These are phyloP conservation scores for Steromphala cineraria DNA, from an alignment of 2,888 invertebrate species.

Conservation along the genomic window DNA sequence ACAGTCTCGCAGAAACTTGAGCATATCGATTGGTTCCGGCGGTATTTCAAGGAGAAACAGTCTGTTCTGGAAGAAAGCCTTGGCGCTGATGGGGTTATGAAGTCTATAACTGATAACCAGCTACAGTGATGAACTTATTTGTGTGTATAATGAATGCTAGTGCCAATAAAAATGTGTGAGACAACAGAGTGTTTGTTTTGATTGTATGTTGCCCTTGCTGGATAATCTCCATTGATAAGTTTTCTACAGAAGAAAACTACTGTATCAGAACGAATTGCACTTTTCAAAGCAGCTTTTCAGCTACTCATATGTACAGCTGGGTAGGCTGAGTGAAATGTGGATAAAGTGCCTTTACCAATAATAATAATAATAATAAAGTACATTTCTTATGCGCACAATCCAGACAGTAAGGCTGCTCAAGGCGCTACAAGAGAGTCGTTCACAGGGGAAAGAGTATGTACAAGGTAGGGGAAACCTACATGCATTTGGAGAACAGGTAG, in stretches of 20 bases:
- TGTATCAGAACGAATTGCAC: too few relatives aligned
- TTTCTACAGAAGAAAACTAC: not conserved
- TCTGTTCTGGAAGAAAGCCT: slow-evolving; percentile 76
- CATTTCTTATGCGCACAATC: too few relatives aligned
- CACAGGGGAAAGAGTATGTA: too few relatives aligned
- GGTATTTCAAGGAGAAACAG: slow-evolving; percentile 88
- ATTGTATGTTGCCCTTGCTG: not conserved
- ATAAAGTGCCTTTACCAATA: too few relatives aligned
- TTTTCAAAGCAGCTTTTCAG: too few relatives aligned
- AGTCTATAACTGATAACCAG: not conserved
- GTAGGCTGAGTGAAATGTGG: too few relatives aligned
- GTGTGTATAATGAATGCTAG: not conserved
- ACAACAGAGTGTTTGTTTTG: not conserved
- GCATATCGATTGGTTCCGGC: slow-evolving; percentile 92
- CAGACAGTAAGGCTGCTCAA: too few relatives aligned
- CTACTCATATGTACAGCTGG: too few relatives aligned
- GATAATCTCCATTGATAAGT: not conserved
- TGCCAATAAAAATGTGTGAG: not conserved
- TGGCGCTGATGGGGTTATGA: slow-evolving; percentile 39
- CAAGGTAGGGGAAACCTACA: too few relatives aligned
- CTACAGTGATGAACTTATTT: not conserved
- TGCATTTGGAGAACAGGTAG: too few relatives aligned
- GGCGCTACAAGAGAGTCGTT: too few relatives aligned
- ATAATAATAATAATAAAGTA: too few relatives aligned
- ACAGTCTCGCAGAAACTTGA: slow-evolving; percentile 90